A percentile compares a stretch with the other conserved stretches of the same genome.
These are phyloP conservation scores for Tenualosa thibaudeaui DNA, from an alignment of 2,797 vertebrate species.

Conservation along the genomic window DNA sequence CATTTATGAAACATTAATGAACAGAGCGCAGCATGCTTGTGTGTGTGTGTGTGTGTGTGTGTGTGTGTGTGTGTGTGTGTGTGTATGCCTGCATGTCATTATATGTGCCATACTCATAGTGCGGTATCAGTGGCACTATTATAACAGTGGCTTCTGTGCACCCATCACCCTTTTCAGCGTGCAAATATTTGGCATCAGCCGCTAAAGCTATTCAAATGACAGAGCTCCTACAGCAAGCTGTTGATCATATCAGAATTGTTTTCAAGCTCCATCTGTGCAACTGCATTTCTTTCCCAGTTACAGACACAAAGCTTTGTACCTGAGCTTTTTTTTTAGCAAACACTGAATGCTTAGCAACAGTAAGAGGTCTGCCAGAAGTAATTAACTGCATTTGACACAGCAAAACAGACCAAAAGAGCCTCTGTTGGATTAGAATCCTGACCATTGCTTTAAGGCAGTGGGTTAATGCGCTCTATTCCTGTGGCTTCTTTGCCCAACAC, in stretches of 20 bases:
- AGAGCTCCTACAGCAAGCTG: neutral
- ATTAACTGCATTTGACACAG: neutral
- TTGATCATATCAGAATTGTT: neutral
- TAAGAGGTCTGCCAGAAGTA: neutral
- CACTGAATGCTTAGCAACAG: neutral
- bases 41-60: neutral
- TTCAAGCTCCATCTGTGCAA: neutral
- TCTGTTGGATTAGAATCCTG: neutral
- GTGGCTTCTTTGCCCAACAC: neutral
- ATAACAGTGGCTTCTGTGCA: neutral
- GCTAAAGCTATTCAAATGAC: neutral
- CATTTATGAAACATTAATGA: slow-evolving; percentile 78
- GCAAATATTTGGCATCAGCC: neutral
- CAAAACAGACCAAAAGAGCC: neutral
- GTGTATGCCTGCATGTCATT: slow-evolving; percentile 19
- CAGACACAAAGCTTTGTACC: neutral
- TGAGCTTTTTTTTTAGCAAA: too few relatives aligned
- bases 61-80: neutral
- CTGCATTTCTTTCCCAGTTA: neutral
- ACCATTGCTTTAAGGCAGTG: neutral
- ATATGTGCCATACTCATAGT: neutral
- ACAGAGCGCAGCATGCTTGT: slow-evolving; percentile 17
- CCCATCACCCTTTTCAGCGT: neutral
- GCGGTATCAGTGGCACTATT: neutral
- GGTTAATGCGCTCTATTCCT: neutral